Base-by-base conservation (phyloP, 2,797 vertebrate species). In the Scomberomorus guttatus region DNA sequence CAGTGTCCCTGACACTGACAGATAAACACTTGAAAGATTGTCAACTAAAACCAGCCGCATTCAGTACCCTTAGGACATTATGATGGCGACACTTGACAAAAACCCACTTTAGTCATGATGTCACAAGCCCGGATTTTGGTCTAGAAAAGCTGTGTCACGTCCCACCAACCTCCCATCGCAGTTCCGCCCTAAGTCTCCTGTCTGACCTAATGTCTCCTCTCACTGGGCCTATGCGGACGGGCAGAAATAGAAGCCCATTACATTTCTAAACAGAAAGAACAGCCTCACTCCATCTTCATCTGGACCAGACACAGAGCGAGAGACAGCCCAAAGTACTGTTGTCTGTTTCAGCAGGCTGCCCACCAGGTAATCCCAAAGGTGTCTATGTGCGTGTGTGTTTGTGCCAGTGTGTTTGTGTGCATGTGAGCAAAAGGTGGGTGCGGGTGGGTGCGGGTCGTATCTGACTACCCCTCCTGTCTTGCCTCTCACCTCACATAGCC, bases 221-320 rank as follows among this genome's bases (percentile, higher is more conserved):
- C 81, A 71, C 82, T 69, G 56, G 70, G 76, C 70, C 63, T 5
- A 57, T 78, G 86, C 50, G 20, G 79, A 72, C 72, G 55, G 77
- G 89, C 83, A 89, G 86, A 87, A 94, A 94, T 90, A 94, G 90
- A 92, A 93, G 79, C 78, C 77, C 86, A 89, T 93, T 92, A 92
- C 46, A 42, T 71, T 71, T 90, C 88, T 90, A 92, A 94, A 92
- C 87, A 88, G 88, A 81, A 75, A 85, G 82, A 93, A 88, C 89
- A 88, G 87, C 85, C 76, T 84, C 88, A 37, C 85, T 95, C 87
- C 77, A 91, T 94, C 93, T 92, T 95, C 90, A 94, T 94, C 88
- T 87, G 80, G 58, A 80, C 75, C 62, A 64, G 51, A 74, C 88
- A 77, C 75, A 37, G 72, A 71, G 82, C 68, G 44, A 64, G 82